Evolutionary conservation across 2,113 vertebrate genomes (phyloP), one percentile per base, ranked within the genome.

Genomic region (Ophiodon elongatus): DNA sequence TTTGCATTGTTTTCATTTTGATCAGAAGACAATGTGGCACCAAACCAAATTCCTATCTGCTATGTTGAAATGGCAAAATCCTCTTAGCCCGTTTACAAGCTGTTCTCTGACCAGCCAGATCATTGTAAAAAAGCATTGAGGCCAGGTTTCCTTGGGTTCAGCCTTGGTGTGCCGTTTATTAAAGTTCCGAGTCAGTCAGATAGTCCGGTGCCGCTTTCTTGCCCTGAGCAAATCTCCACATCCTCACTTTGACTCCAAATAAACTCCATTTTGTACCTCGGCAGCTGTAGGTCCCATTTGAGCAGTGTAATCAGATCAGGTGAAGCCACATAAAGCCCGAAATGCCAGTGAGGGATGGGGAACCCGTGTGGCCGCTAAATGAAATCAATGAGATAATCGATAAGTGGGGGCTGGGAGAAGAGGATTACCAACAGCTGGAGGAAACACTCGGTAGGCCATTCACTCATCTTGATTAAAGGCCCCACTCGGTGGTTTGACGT

Each of bases 331-430:
- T 45, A 71, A 80, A 64, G 81, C 79, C 79, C 67, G 56, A 39
- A 82, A 85, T 64, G 66, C 79, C 75, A 35, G 74, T 86, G 85
- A 93, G 74, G 84, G 75, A 91, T 84, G 62, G 82, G 57, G 65
- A 39, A 54, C 4, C 52, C 54, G n/a, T 79, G 84, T 82, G 84
- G 80, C 82, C 4, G 45, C 82, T 88, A 86, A 93, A 92, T 92
- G 81, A 90, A 91, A 92, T 91, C 92, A 91, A 93, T 90, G 86
- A 88, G 81, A 37, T 80, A 83, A 93, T 94, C 94, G 52, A 94
- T 94, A 92, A 72, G 84, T 59, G 74, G 82, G 76, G 82, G 86
- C 80, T 81, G 83, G 64, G 65, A 75, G 88, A 82, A 84, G 77
- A 88, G 88, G 90, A 94, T 93, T 92, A 94, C 85, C 89, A 79